Percentiles rank a stretch among this genome's conserved stretches.
These are phyloP conservation scores for Apus apus DNA, from an alignment of 2,113 vertebrate genomes.

Conservation along the genomic window DNA sequence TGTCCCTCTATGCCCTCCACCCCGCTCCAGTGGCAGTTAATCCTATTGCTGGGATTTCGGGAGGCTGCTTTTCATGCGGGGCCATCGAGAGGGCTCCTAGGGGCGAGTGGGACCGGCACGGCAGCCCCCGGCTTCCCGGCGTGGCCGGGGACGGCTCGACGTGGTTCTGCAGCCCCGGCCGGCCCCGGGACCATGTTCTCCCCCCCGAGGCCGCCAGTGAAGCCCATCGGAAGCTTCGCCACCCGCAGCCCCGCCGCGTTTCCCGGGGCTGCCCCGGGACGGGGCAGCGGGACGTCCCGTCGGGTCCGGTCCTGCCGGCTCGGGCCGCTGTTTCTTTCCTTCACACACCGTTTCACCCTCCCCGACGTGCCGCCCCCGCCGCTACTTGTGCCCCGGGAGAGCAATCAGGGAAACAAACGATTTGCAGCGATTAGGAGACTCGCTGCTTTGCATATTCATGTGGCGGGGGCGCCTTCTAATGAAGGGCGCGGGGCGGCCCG, in stretches of 20 bases:
- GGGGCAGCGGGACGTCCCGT: neutral
- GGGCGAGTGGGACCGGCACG: neutral
- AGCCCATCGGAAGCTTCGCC: too few species aligned
- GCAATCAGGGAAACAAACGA: constrained; percentile 91
- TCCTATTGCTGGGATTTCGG: neutral
- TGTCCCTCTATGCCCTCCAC: neutral
- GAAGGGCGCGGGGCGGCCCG: constrained; percentile 83
- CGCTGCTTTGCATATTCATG: constrained; percentile 89
- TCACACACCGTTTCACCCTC: neutral
- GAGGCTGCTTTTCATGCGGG: neutral
- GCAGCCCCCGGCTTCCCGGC: neutral
- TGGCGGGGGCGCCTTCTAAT: constrained; percentile 83
- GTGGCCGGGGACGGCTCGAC: too few species aligned
- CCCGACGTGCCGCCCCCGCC: neutral
- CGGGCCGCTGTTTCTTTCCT: constrained; percentile 23
- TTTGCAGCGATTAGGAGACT: constrained; percentile 87
- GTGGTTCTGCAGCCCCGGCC: too few species aligned
- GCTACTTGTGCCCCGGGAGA: constrained; percentile 87
- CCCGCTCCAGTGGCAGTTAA: neutral
- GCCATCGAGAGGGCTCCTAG: neutral
- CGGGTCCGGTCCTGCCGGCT: too few species aligned
- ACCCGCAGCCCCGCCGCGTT: too few species aligned
- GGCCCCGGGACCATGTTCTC: too few species aligned
- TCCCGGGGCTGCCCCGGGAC: too few species aligned
- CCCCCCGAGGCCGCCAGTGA: neutral